A percentile compares a stretch with the other conserved stretches of the same genome.
phyloP scores from a whole-genome alignment of 1,140 invertebrate species.

The Panagrolaimus sp. region DNA sequence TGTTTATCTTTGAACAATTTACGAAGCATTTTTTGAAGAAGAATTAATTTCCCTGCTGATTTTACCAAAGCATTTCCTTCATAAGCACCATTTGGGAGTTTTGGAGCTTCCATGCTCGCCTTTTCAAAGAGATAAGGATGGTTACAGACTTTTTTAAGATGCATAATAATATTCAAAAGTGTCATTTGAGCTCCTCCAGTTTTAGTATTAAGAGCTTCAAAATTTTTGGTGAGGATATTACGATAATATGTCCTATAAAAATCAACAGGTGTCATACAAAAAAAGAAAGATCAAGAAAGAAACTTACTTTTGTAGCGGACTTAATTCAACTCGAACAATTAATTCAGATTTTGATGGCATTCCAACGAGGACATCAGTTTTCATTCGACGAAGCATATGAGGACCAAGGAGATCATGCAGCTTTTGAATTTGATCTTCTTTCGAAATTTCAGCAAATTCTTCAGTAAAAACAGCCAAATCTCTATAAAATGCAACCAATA shows the following conservation, averaged over 20 bases:
- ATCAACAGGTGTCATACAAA: background rate
- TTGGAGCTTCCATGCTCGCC: slow-evolving; percentile 66
- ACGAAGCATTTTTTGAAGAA: slow-evolving; percentile 88
- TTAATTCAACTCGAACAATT: slow-evolving; percentile 94
- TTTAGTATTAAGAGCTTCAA: slow-evolving; percentile 90
- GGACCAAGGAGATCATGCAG: slow-evolving; percentile 95
- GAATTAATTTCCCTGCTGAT: slow-evolving; percentile 87
- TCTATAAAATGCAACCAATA: slow-evolving; percentile 68
- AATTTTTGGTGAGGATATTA: slow-evolving; percentile 95
- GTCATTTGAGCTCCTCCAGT: slow-evolving; percentile 89
- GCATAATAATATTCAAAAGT: slow-evolving; percentile 99
- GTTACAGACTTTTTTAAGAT: slow-evolving; percentile 98
- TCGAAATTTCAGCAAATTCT: slow-evolving; percentile 97
- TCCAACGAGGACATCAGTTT: slow-evolving; percentile 94
- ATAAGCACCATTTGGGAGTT: slow-evolving; percentile 78
- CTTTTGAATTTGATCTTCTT: slow-evolving; percentile 98
- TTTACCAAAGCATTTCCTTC: slow-evolving; percentile 86
- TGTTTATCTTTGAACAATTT: slow-evolving; percentile 85
- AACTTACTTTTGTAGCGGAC: slow-evolving; percentile 89
- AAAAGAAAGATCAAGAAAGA: background rate
- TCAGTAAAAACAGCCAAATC: slow-evolving; percentile 89
- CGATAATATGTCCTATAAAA: slow-evolving; percentile 85
- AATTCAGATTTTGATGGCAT: slow-evolving; percentile 99
- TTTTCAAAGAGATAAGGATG: slow-evolving; percentile 97
- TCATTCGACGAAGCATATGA: slow-evolving; percentile 95